Evolutionary conservation across 2,888 invertebrate genomes (phyloP).

Genomic region (Xestia c-nigrum): DNA sequence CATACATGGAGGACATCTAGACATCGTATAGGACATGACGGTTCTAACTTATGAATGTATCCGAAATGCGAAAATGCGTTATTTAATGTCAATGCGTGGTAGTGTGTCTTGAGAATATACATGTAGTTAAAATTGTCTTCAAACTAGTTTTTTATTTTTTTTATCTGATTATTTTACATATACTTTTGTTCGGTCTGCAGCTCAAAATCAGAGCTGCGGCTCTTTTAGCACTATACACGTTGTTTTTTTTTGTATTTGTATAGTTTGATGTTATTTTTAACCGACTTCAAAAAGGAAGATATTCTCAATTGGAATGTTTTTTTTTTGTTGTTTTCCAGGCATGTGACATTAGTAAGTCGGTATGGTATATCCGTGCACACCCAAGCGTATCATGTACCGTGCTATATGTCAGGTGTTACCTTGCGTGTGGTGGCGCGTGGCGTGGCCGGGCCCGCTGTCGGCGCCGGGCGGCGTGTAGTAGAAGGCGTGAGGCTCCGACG

Average conservation of each 20-base stretch:
- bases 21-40: constrained; percentile 37
- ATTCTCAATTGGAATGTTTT: neutral
- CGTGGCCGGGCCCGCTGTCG: constrained; percentile 81
- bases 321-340: neutral
- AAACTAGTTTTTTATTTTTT: neutral
- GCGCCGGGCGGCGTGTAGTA: constrained; percentile 93
- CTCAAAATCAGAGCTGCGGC: neutral
- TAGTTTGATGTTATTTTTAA: neutral
- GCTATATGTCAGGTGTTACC: constrained; percentile 16
- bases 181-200: neutral
- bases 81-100: constrained; percentile 54
- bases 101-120: neutral
- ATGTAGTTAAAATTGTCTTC: neutral
- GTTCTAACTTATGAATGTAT: constrained; percentile 38
- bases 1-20: constrained; percentile 52
- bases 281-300: too few species aligned
- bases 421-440: constrained; percentile 75
- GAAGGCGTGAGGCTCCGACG: constrained; percentile 96
- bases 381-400: constrained; percentile 74
- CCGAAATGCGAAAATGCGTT: constrained; percentile 43
- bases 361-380: constrained; percentile 6
- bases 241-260: neutral
- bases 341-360: constrained; percentile 50
- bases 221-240: neutral
- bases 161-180: neutral